phyloP scores from a whole-genome alignment of 2,113 vertebrate genomes.

The Ictidomys tridecemlineatus region DNA sequence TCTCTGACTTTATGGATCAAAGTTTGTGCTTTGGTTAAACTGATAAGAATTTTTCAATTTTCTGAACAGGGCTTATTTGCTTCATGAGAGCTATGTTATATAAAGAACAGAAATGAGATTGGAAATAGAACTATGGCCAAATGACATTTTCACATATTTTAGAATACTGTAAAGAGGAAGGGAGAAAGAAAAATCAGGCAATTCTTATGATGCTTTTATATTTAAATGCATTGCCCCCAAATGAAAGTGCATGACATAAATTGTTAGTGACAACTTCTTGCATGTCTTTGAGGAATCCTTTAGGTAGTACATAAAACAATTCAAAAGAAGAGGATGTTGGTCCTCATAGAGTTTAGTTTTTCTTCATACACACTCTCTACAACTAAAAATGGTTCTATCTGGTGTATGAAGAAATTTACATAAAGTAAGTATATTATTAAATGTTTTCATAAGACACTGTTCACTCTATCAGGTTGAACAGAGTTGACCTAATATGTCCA shows the following conservation, averaged over 20 bases:
- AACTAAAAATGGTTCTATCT: not conserved
- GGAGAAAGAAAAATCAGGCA: not conserved
- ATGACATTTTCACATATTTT: slow-evolving; percentile 74
- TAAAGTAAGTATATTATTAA: not conserved
- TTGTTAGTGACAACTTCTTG: slow-evolving; percentile 39
- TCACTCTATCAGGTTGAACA: not conserved
- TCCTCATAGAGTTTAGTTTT: not conserved
- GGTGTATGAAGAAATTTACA: slow-evolving; percentile 8
- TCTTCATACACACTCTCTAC: not conserved
- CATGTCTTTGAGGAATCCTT: slow-evolving; percentile 47
- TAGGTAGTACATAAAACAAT: not conserved
- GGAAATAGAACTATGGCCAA: slow-evolving; percentile 65
- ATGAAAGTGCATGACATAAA: slow-evolving; percentile 22
- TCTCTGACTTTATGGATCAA: slow-evolving; percentile 67
- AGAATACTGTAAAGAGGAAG: not conserved
- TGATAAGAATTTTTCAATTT: slow-evolving; percentile 84
- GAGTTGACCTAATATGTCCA: not conserved
- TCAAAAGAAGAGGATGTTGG: not conserved
- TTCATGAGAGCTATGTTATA: slow-evolving; percentile 65
- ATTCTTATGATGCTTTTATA: slow-evolving; percentile 34
- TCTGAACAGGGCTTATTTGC: slow-evolving; percentile 64
- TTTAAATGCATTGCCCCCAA: slow-evolving; percentile 42
- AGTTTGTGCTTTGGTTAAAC: slow-evolving; percentile 79
- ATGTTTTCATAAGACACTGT: not conserved
- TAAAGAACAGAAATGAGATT: slow-evolving; percentile 76